Evolutionary conservation across 2,888 invertebrate genomes (phyloP).

Genomic region (Eremobia ochroleuca): DNA sequence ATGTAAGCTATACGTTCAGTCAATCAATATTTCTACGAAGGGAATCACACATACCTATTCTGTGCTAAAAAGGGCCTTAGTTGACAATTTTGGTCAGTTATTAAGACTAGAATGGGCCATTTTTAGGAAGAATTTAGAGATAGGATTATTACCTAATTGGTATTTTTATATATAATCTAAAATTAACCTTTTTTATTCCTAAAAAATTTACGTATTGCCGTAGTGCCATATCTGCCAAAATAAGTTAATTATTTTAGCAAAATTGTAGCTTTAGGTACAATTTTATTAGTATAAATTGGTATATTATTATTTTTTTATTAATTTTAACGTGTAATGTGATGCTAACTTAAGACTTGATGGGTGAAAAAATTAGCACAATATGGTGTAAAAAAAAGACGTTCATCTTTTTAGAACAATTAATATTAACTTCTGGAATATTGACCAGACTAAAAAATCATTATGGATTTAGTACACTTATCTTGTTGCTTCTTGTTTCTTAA

Average conservation of each 20-base stretch:
- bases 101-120: conserved; percentile 13
- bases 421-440: conserved; percentile 21
- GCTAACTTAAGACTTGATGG: conserved; percentile 2
- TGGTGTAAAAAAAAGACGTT: conserved; percentile 43
- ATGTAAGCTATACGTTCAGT: conserved; percentile 13
- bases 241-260: conserved; percentile 33
- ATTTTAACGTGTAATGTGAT: conserved; percentile 30
- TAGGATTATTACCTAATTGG: conserved; percentile 44
- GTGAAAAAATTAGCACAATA: conserved; percentile 36
- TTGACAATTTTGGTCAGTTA: conserved; percentile 48
- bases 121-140: conserved; percentile 28
- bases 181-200: conserved; percentile 9
- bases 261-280: conserved; percentile 28
- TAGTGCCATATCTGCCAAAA: conserved; percentile 59
- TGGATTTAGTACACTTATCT: conserved; percentile 35
- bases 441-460: conserved; percentile 18
- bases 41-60: not conserved
- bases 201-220: conserved; percentile 31
- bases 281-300: conserved; percentile 50
- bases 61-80: conserved; percentile 56
- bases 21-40: conserved; percentile 8
- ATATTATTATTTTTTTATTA: conserved; percentile 17
- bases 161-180: conserved; percentile 46
- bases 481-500: conserved; percentile 12
- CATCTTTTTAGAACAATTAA: conserved; percentile 43